Conservation (phyloP, 64 coral and sea anemone genomes). For the Porites australiensis region DNA sequence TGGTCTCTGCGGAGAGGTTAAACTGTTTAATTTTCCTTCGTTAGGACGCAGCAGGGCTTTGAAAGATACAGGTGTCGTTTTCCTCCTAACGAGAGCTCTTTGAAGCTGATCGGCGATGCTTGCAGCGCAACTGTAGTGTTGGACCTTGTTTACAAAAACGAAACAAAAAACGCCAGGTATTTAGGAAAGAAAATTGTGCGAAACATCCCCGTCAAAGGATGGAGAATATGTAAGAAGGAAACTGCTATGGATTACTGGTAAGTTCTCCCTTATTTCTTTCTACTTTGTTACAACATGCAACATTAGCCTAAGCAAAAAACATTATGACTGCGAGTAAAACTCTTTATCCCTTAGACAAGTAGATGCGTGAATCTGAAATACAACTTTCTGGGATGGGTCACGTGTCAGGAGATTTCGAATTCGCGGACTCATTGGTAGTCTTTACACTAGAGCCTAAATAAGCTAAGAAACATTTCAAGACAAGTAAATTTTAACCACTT, state of each 20-base stretch:
- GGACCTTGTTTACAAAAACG: constrained; percentile 35
- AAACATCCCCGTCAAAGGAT: constrained; percentile 34
- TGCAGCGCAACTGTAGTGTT: constrained; percentile 40
- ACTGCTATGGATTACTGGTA: constrained; percentile 47
- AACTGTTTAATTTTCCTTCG: neutral
- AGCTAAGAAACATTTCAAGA: too few species aligned
- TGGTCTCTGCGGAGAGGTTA: neutral
- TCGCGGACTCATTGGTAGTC: too few species aligned
- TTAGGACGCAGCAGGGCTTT: constrained; percentile 22
- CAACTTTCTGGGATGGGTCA: too few species aligned
- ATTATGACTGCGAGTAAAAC: neutral
- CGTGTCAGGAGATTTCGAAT: too few species aligned
- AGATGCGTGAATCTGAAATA: too few species aligned
- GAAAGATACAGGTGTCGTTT: constrained; percentile 38
- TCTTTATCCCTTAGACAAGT: too few species aligned
- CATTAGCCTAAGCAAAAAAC: neutral
- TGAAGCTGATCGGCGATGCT: constrained; percentile 33
- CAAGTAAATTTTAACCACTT: too few species aligned
- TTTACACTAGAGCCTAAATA: too few species aligned
- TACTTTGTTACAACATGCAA: too few species aligned
- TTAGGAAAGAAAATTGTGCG: constrained; percentile 25
- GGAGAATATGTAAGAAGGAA: constrained; percentile 31
- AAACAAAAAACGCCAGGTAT: constrained; percentile 31
- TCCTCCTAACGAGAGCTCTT: constrained; percentile 31
- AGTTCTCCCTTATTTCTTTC: neutral